These are phyloP conservation scores for Clarias platycephalus DNA, from an alignment of 2,797 vertebrate genomes.

Conservation along the genomic window DNA sequence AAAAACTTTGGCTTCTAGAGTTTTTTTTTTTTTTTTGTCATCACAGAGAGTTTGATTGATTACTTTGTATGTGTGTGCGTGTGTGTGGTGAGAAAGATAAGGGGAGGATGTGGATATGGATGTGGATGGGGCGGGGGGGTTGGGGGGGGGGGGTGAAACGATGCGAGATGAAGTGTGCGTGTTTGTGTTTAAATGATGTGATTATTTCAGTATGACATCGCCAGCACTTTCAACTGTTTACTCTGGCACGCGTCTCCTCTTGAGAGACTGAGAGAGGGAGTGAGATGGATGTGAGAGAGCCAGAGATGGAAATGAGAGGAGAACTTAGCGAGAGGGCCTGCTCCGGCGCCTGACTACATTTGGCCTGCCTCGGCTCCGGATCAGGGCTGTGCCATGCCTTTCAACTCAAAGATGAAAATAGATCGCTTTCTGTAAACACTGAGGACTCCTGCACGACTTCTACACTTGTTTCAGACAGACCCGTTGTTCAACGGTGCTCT, in stretches of 20 bases:
- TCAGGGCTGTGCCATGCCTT: neutral
- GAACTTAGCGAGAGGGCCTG: constrained; percentile 14
- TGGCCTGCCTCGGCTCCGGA: constrained; percentile 18
- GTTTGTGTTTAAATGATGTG: constrained; percentile 40
- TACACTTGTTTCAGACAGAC: constrained; percentile 6
- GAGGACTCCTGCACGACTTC: neutral
- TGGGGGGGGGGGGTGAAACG: neutral
- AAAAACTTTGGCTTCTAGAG: constrained; percentile 55
- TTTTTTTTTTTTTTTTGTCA: constrained; percentile 1
- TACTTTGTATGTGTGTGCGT: neutral
- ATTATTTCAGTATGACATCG: constrained; percentile 42
- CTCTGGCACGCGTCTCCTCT: constrained; percentile 62
- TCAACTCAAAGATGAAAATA: constrained; percentile 16
- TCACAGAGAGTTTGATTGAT: constrained; percentile 27
- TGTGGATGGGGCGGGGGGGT: neutral
- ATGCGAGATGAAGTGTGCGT: constrained; percentile 27
- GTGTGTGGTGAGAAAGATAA: constrained; percentile 5
- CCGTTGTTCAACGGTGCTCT: neutral
- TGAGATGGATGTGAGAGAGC: constrained; percentile 33
- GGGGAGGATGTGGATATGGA: neutral
- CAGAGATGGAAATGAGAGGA: constrained; percentile 41
- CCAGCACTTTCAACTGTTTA: constrained; percentile 44
- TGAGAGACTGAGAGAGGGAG: constrained; percentile 58
- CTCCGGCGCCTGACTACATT: constrained; percentile 31
- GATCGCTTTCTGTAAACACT: constrained; percentile 39